phyloP scores from a whole-genome alignment of 1,140 invertebrate species.

The Pseudomyrmex gracilis region DNA sequence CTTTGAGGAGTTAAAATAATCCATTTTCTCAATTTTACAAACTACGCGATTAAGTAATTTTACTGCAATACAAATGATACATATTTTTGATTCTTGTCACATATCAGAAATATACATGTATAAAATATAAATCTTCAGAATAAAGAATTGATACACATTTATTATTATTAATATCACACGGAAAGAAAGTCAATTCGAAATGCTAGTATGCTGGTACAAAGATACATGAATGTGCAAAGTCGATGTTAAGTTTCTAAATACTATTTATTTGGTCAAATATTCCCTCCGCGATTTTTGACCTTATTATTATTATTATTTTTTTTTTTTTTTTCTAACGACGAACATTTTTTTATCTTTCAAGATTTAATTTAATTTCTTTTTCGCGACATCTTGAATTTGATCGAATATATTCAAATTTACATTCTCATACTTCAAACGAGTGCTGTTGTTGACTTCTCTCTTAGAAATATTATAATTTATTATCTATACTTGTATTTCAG shows the following conservation, averaged over 20 bases:
- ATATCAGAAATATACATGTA: slow-evolving; percentile 48
- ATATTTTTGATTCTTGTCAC: slow-evolving; percentile 35
- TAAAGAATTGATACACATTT: slow-evolving; percentile 28
- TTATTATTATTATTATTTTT: too few species aligned
- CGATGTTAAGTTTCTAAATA: too few species aligned
- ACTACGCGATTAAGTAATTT: slow-evolving; percentile 1
- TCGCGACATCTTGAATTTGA: neutral
- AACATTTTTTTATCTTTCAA: neutral
- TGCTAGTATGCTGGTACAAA: slow-evolving; percentile 75
- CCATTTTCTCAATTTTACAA: neutral
- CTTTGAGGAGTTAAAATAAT: neutral
- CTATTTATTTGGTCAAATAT: too few species aligned
- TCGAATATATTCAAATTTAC: slow-evolving; percentile 44
- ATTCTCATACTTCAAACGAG: slow-evolving; percentile 73
- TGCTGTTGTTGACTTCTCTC: slow-evolving; percentile 76
- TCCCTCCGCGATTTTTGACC: too few species aligned
- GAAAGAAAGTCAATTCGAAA: slow-evolving; percentile 72
- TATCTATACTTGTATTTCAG: slow-evolving; percentile 81
- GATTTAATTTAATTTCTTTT: too few species aligned
- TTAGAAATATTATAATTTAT: slow-evolving; percentile 77
- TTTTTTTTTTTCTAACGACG: too few species aligned
- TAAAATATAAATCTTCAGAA: slow-evolving; percentile 1
- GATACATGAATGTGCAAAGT: neutral
- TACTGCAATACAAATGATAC: neutral
- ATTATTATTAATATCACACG: slow-evolving; percentile 25